A percentile compares a stretch with the other conserved stretches of the same genome.
Conservation (phyloP, 2,888 invertebrate species). For the Dasypolia templi region DNA sequence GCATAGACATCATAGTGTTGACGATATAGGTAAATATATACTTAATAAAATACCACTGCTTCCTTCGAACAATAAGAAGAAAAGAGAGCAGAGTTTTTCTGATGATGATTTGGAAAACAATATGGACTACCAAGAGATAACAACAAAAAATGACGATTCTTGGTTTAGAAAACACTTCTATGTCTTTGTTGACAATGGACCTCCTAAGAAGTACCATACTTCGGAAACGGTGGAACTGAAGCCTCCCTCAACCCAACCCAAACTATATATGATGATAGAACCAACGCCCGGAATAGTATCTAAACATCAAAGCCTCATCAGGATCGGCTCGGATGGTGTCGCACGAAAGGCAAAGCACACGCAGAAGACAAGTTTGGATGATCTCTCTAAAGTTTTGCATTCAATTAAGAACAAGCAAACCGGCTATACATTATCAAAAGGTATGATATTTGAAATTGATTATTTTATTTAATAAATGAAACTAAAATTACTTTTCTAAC, state of each 20-base stretch:
- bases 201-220: constrained; percentile 80
- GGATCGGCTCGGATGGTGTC: constrained; percentile 7
- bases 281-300: not conserved
- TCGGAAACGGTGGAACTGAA: constrained; percentile 79
- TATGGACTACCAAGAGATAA: constrained; percentile 76
- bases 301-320: constrained; percentile 8
- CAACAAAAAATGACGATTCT: constrained; percentile 81
- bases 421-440: not conserved
- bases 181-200: constrained; percentile 77
- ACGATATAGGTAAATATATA: constrained; percentile 86
- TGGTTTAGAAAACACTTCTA: constrained; percentile 86
- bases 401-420: constrained; percentile 25
- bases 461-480: not conserved
- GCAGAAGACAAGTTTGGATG: constrained; percentile 35
- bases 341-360: constrained; percentile 1
- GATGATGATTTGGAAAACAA: constrained; percentile 79
- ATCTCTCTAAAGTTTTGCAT: constrained; percentile 44
- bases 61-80: constrained; percentile 46
- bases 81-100: constrained; percentile 69
- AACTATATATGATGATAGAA: constrained; percentile 35
- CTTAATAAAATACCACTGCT: constrained; percentile 80
- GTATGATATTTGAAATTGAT: constrained; percentile 27
- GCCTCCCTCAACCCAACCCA: constrained; percentile 46
- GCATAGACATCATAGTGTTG: constrained; percentile 84
- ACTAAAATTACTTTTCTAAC: not conserved